phyloP scores from a whole-genome alignment of 2,888 invertebrate genomes.

The Lithophane socia region DNA sequence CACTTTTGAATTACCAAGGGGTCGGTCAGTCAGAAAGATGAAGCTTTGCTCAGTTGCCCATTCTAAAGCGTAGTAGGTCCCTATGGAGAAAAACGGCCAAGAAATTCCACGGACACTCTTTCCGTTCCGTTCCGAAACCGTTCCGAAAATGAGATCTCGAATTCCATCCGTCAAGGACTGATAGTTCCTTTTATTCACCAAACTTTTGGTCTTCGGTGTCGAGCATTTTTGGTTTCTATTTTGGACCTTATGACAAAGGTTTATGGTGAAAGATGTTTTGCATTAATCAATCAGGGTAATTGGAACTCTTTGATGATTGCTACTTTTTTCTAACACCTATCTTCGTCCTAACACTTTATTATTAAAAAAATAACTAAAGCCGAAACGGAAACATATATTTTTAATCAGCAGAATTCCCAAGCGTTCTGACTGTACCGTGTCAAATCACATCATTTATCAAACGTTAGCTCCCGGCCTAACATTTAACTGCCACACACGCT shows the following conservation, averaged over 20 bases:
- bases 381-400: conserved; percentile 69
- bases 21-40: no score
- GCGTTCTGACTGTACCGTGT: conserved; percentile 70
- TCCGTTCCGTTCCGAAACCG: no score
- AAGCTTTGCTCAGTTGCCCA: no score
- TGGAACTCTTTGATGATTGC: background rate
- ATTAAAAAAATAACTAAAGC: conserved; percentile 25
- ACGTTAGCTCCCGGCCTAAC: conserved; percentile 71
- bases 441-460: conserved; percentile 79
- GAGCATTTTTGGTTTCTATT: background rate
- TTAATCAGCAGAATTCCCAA: conserved; percentile 78
- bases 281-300: background rate
- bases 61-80: no score
- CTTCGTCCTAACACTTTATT: background rate
- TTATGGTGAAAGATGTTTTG: background rate
- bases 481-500: conserved; percentile 71
- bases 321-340: background rate
- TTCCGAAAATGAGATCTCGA: background rate
- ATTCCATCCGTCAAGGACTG: background rate
- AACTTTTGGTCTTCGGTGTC: background rate
- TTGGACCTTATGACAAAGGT: background rate
- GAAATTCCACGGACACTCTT: no score
- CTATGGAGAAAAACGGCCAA: no score
- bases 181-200: background rate
- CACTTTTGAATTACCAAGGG: no score